A percentile compares a stretch with the other conserved stretches of the same genome.
phyloP scores from a whole-genome alignment of 2,888 invertebrate genomes.

The Cryptus armator region DNA sequence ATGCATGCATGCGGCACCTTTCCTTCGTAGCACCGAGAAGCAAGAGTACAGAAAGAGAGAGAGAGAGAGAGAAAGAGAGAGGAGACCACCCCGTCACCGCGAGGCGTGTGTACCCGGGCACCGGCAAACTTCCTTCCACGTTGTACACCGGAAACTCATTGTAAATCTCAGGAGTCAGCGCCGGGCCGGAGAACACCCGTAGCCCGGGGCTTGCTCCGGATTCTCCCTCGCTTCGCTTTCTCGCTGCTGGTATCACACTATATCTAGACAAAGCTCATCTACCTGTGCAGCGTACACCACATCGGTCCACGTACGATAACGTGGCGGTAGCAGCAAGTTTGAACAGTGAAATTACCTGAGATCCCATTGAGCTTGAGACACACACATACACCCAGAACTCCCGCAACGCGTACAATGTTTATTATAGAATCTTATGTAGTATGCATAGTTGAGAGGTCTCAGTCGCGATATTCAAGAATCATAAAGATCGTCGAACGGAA shows the following conservation, averaged over 20 bases:
- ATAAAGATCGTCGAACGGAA: conserved; percentile 39
- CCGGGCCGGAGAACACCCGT: conserved; percentile 59
- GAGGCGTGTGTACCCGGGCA: conserved; percentile 62
- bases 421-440: conserved; percentile 32
- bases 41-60: conserved; percentile 12
- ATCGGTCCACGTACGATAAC: conserved; percentile 69
- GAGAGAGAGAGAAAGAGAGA: neutral
- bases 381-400: conserved; percentile 13
- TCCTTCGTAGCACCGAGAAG: conserved; percentile 11
- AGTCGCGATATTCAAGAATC: neutral
- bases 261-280: neutral
- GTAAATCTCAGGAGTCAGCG: conserved; percentile 82
- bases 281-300: conserved; percentile 51
- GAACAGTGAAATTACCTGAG: conserved; percentile 80
- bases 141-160: conserved; percentile 83
- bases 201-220: conserved; percentile 65
- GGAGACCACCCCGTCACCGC: conserved; percentile 45
- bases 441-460: conserved; percentile 43
- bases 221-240: conserved; percentile 57
- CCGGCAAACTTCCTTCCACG: conserved; percentile 83
- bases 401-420: neutral
- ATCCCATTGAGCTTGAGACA: conserved; percentile 50
- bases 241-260: conserved; percentile 36
- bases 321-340: conserved; percentile 74
- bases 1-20: conserved; percentile 29